Conservation (phyloP, 1,140 invertebrate genomes). For the Ceratitis capitata region DNA sequence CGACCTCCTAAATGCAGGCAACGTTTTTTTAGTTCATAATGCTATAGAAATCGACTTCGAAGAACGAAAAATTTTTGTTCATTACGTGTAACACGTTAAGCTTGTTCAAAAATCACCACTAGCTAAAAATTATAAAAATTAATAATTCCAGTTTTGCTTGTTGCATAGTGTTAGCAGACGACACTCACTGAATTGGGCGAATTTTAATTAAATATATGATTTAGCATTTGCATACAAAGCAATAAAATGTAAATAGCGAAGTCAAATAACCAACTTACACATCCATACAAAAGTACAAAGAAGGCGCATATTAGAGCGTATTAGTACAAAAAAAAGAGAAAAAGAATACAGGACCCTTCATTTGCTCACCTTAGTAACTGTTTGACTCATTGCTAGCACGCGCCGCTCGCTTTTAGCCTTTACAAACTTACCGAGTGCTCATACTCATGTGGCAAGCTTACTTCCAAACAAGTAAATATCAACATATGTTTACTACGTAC, state of each 20-base stretch:
- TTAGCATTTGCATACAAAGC: neutral
- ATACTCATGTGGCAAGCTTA: neutral
- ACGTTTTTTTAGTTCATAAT: too few relatives aligned
- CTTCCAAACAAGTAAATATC: neutral
- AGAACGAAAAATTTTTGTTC: too few relatives aligned
- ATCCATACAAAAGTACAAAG: neutral
- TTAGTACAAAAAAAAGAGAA: neutral
- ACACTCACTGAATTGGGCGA: neutral
- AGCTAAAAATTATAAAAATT: too few relatives aligned
- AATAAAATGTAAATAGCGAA: neutral
- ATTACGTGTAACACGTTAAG: too few relatives aligned
- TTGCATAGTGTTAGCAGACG: neutral
- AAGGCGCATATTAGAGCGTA: neutral
- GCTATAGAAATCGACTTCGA: too few relatives aligned
- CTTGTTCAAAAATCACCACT: too few relatives aligned
- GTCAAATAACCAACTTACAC: neutral
- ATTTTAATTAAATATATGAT: slow-evolving; percentile 18
- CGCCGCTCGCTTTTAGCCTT: neutral
- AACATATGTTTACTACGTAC: neutral
- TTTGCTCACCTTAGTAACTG: neutral
- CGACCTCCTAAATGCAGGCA: too few relatives aligned
- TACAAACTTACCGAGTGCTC: too few relatives aligned
- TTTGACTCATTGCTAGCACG: neutral
- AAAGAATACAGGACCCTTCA: neutral
- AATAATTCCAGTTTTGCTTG: neutral